Percentiles rank a stretch among this genome's conserved stretches.
phyloP scores from a whole-genome alignment of 2,113 vertebrate species.

The Vicugna pacos region DNA sequence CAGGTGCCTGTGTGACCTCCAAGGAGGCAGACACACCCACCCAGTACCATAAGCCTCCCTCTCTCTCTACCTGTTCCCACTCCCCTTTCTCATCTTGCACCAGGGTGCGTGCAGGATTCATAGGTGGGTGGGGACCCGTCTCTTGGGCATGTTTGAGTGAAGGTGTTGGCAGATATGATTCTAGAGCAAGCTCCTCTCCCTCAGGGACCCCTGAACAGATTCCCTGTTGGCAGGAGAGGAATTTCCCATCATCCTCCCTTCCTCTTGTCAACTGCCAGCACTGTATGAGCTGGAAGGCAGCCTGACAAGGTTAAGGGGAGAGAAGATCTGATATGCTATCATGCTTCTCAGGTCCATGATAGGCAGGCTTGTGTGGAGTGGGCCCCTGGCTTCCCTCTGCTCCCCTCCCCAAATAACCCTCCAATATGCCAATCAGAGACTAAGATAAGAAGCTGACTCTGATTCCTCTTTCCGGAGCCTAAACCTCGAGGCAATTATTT shows the following conservation, averaged over 20 bases:
- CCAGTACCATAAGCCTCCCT: background rate
- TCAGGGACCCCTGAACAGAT: background rate
- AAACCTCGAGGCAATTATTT: constrained; percentile 66
- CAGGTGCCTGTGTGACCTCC: background rate
- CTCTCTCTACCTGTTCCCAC: background rate
- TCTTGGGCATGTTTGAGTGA: background rate
- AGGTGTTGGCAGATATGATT: background rate
- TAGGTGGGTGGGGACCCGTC: background rate
- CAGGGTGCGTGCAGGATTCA: background rate
- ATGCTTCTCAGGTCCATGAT: constrained; percentile 61
- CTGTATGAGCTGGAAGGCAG: constrained; percentile 66
- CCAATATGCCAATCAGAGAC: constrained; percentile 69
- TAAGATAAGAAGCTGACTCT: constrained; percentile 64
- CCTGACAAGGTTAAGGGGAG: constrained; percentile 68
- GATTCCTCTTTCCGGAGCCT: constrained; percentile 44
- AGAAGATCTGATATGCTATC: constrained; percentile 75
- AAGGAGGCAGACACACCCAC: background rate
- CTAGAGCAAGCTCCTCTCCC: background rate
- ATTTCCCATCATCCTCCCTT: constrained; percentile 67
- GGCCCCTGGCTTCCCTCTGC: constrained; percentile 30
- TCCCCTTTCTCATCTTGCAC: background rate
- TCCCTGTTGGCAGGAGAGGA: constrained; percentile 49
- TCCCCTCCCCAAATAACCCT: constrained; percentile 24
- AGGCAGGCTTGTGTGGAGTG: constrained; percentile 51
- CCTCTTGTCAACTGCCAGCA: constrained; percentile 63